These are phyloP conservation scores for Carpatolechia fugitivella DNA, from an alignment of 2,888 invertebrate species.

Conservation along the genomic window DNA sequence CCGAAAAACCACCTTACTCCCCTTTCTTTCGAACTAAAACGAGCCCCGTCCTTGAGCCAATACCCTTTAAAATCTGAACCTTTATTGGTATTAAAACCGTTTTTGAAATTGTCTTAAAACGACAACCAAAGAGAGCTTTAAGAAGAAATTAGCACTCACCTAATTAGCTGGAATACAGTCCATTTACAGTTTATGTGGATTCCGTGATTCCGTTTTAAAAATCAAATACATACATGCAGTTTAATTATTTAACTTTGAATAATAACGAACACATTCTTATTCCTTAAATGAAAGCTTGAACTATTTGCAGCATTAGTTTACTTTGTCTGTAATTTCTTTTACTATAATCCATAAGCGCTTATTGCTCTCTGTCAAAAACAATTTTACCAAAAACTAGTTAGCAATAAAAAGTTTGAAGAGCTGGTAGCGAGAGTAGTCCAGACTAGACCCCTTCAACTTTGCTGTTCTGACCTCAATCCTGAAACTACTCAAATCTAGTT, in stretches of 20 bases:
- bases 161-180: background rate
- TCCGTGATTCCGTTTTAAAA: too few species aligned
- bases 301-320: too few species aligned
- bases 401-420: constrained; percentile 13
- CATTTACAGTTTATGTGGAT: background rate
- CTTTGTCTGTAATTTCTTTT: too few species aligned
- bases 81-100: background rate
- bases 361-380: background rate
- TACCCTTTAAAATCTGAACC: background rate
- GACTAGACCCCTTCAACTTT: constrained; percentile 31
- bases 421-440: background rate
- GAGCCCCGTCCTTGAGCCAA: constrained; percentile 36
- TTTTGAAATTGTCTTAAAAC: constrained; percentile 8
- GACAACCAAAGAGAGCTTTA: background rate
- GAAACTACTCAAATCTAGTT: constrained; percentile 31
- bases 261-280: too few species aligned
- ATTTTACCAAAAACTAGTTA: background rate
- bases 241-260: too few species aligned
- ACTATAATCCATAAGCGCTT: too few species aligned
- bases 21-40: constrained; percentile 53
- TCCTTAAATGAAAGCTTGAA: too few species aligned
- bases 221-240: too few species aligned
- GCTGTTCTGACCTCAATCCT: constrained; percentile 35
- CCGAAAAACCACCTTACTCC: constrained; percentile 40
- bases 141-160: too few species aligned